Evolutionary conservation across 2,888 invertebrate genomes (phyloP).

Genomic region (Ophion slaviceki): DNA sequence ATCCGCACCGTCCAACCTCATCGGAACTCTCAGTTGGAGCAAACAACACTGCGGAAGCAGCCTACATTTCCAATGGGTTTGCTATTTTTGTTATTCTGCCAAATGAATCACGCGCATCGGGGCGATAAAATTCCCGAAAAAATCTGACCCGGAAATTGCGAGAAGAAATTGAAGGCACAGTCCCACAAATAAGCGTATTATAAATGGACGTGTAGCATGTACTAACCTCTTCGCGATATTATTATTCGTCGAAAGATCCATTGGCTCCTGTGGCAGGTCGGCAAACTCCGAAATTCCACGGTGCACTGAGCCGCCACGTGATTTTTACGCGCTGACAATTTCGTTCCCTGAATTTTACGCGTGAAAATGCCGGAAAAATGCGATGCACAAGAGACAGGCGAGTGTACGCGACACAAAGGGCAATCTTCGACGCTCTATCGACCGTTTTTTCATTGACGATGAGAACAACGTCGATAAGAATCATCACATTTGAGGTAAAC

Average conservation of each 20-base stretch:
- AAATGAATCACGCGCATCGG: too few species aligned
- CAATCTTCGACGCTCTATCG: conserved; percentile 12
- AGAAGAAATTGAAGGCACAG: neutral
- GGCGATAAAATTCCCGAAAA: neutral
- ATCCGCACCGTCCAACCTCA: too few species aligned
- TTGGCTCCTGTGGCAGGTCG: neutral
- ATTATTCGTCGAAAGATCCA: neutral
- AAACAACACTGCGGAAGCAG: too few species aligned
- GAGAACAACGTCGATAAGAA: neutral
- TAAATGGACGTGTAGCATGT: conserved; percentile 2
- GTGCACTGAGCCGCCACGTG: neutral
- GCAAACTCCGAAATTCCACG: neutral
- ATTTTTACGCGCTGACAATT: neutral
- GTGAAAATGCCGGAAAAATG: neutral
- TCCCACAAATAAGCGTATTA: neutral
- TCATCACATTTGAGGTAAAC: conserved; percentile 1
- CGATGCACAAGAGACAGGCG: neutral
- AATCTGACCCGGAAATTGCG: neutral
- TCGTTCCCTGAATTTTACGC: neutral
- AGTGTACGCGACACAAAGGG: neutral
- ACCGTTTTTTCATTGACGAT: conserved; percentile 5
- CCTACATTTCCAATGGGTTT: too few species aligned
- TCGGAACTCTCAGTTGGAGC: too few species aligned
- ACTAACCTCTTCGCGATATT: conserved; percentile 36
- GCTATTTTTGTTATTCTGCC: too few species aligned